Conservation (phyloP, 2,113 vertebrate genomes). For the Sterna hirundo region DNA sequence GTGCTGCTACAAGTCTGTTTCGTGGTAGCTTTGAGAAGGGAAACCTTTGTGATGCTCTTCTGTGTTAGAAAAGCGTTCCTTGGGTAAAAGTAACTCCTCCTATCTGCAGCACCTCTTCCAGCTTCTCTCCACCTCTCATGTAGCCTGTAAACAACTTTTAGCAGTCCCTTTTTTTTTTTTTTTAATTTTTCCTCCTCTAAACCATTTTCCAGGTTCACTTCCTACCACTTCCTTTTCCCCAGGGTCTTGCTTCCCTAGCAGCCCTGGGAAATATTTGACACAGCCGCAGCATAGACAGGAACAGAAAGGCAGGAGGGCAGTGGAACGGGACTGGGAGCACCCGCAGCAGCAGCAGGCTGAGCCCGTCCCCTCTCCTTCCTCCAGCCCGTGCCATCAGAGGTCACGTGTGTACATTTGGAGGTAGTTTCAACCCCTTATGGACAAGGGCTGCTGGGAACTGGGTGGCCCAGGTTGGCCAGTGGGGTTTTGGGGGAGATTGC, state of each 20-base stretch:
- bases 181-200: background rate
- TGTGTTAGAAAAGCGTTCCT: background rate
- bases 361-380: background rate
- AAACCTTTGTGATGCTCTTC: background rate
- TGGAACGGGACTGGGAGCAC: rapidly evolving
- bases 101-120: background rate
- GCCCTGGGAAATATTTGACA: background rate
- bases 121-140: background rate
- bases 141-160: background rate
- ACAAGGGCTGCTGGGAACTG: background rate
- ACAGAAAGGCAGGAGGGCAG: background rate
- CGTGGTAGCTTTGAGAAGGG: background rate
- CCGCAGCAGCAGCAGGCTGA: background rate
- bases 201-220: background rate
- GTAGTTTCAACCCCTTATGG: background rate
- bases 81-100: background rate
- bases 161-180: background rate
- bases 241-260: background rate
- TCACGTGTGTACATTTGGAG: background rate
- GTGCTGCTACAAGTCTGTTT: background rate
- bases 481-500: background rate
- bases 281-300: background rate
- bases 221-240: background rate
- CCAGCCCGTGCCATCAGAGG: rapidly evolving
- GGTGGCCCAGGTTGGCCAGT: background rate